These are phyloP conservation scores for Periophthalmus magnuspinnatus DNA, from an alignment of 2,797 vertebrate genomes.

Conservation along the genomic window DNA sequence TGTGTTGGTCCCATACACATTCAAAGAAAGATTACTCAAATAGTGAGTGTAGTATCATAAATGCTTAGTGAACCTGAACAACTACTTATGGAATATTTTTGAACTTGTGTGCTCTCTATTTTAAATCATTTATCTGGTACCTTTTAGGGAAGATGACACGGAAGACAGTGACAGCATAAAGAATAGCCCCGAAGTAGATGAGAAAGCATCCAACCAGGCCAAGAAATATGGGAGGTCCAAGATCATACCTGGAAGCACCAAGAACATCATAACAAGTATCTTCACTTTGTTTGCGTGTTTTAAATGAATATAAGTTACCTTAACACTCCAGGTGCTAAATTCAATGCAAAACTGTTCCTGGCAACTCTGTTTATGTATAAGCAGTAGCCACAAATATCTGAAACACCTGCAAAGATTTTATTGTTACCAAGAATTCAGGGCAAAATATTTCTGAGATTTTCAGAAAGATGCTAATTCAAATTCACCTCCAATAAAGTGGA, in stretches of 20 bases:
- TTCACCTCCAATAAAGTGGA: conserved; percentile 74
- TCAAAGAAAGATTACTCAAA: no score
- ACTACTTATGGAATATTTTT: neutral
- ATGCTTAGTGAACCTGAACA: no score
- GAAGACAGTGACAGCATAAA: conserved; percentile 69
- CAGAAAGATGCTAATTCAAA: neutral
- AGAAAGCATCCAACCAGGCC: conserved; percentile 71
- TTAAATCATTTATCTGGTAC: conserved; percentile 37
- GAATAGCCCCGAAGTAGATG: conserved; percentile 63
- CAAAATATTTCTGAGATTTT: conserved; percentile 39
- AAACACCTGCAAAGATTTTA: conserved; percentile 62
- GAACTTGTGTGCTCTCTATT: neutral
- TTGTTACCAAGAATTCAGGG: conserved; percentile 31
- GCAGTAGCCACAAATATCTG: conserved; percentile 68
- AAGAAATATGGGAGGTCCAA: conserved; percentile 73
- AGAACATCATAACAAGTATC: neutral
- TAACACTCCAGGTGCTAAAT: conserved; percentile 43
- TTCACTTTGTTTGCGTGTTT: neutral
- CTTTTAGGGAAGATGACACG: conserved; percentile 51
- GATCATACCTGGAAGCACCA: conserved; percentile 63
- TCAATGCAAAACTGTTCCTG: conserved; percentile 50
- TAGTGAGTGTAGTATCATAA: no score
- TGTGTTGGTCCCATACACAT: no score
- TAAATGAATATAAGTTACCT: conserved; percentile 26
- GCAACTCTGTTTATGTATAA: conserved; percentile 75